Conservation (phyloP, 2,888 invertebrate species). For the Nemurella pictetii region DNA sequence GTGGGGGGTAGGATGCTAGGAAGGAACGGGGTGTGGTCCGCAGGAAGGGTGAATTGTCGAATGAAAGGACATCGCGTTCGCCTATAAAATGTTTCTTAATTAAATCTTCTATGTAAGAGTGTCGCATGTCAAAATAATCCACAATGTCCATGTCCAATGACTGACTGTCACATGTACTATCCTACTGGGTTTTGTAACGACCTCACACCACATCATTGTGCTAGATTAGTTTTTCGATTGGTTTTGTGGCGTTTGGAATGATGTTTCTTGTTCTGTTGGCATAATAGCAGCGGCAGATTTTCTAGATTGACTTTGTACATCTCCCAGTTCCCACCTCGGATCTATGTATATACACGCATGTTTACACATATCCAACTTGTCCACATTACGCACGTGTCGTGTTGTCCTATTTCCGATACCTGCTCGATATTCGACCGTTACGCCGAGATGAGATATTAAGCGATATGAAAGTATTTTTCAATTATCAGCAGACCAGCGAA, state of each 20-base stretch:
- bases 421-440: no score
- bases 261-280: not conserved
- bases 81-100: not conserved
- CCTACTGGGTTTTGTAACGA: not conserved
- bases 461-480: no score
- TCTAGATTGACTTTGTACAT: no score
- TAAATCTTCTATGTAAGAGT: not conserved
- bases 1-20: not conserved
- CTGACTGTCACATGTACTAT: not conserved
- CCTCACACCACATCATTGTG: not conserved
- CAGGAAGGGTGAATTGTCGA: not conserved
- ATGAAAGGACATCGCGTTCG: not conserved
- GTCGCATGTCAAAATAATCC: not conserved
- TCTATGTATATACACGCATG: no score
- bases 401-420: no score
- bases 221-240: not conserved
- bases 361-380: no score
- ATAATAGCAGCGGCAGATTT: no score
- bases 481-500: no score
- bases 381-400: no score
- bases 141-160: not conserved
- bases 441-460: no score
- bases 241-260: not conserved
- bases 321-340: no score
- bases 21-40: not conserved